Evolutionary conservation across 2,797 vertebrate species (phyloP), one percentile per base, ranked within the genome.

Genomic region (Mormyrus hasselquistii): DNA sequence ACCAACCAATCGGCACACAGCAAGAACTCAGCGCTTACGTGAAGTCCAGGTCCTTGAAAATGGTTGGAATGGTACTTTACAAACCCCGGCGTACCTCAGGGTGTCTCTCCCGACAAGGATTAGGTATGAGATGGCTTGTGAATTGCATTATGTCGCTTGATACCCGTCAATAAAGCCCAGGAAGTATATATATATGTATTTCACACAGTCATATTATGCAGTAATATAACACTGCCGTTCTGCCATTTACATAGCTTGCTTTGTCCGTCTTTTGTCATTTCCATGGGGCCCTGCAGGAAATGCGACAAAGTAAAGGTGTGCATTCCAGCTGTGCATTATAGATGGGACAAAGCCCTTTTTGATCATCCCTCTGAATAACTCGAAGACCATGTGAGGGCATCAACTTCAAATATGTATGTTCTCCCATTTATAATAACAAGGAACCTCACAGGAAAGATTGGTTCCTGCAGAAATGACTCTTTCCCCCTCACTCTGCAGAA

Each of bases 381-480:
- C 19, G 12, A 50, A 19, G 62, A 38, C 9, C 62, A 25, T 22
- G 38, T 86, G 50, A 87, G 62, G 44, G 19, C 38, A 25, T 49
- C 87, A 86, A 49, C 65, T 86, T 29, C 9, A 86, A 76, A 88
- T 8, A 16, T 38, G 16, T 4, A 69, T 12, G 41, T 55, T 44
- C 84, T 84, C 55, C 65, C 29, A 10, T 52, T n/a, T 25, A 3
- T 16, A 69, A 53, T 41, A 49, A 44, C 65, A 47, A 65, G 84
- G 49, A 73, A 9, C 49, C 73, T 44, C 84, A 88, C 7, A 87
- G 88, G 87, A 83, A 52, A 59, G 16, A 52, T 38, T 19, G 65
- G 29, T 41, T 87, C 82, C 85, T 44, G 14, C 22, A 84, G 76
- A 69, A 90, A 89, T 73, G 47, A 55, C 86, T 62, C 44, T 52